A percentile compares a stretch with the other conserved stretches of the same genome.
Evolutionary conservation across 2,888 invertebrate genomes (phyloP).

Genomic region (Leptarthrus brevirostris): DNA sequence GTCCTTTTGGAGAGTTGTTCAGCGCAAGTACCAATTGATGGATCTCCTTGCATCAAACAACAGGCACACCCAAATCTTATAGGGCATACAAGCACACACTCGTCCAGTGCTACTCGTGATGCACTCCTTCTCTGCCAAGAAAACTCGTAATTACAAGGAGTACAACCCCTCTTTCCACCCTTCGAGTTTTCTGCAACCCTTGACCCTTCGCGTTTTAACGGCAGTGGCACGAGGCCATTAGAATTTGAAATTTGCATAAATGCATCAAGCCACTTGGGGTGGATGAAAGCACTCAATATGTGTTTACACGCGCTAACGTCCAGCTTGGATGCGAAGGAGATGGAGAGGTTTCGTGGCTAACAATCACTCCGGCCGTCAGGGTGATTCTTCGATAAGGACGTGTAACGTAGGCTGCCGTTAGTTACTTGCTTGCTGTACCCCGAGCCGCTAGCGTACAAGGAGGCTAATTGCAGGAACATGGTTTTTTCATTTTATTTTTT

Average conservation of each 20-base stretch:
- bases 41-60: background rate
- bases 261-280: conserved; percentile 29
- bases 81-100: conserved; percentile 19
- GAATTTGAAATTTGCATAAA: conserved; percentile 27
- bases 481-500: conserved; percentile 8
- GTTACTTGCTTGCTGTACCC: background rate
- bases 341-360: conserved; percentile 3
- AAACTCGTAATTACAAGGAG: conserved; percentile 30
- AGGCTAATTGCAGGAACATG: conserved; percentile 15
- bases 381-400: background rate
- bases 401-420: background rate
- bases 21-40: conserved; percentile 46
- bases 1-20: conserved; percentile 10
- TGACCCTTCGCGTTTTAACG: conserved; percentile 14
- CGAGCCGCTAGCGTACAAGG: background rate
- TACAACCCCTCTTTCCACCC: conserved; percentile 13
- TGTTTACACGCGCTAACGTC: conserved; percentile 26
- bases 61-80: conserved; percentile 37
- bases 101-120: background rate
- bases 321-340: background rate
- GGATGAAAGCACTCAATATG: conserved; percentile 9
- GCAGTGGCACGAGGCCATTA: conserved; percentile 27
- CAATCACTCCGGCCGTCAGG: background rate
- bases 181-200: no score
- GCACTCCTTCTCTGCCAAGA: conserved; percentile 33